Percentiles rank a stretch among this genome's conserved stretches.
phyloP scores from a whole-genome alignment of 2,113 vertebrate species.

The Asarcornis scutulata region DNA sequence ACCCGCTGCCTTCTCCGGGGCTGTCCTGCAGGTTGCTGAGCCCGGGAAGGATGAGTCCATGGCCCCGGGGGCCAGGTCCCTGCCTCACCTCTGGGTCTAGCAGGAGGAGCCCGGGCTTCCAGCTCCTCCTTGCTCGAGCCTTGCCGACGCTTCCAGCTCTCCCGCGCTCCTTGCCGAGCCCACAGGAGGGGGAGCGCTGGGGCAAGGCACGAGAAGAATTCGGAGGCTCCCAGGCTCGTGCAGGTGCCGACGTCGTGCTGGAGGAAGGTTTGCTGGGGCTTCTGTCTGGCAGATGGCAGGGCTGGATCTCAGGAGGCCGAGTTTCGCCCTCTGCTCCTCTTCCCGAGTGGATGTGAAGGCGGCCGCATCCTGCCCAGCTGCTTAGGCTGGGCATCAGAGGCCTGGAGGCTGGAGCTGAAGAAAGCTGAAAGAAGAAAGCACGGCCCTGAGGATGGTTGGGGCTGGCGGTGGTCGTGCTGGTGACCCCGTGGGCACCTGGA shows the following conservation, averaged over 20 bases:
- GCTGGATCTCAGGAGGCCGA: fast-evolving
- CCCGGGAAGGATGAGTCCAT: background rate
- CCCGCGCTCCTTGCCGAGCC: background rate
- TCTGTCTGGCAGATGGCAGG: background rate
- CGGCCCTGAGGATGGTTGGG: background rate
- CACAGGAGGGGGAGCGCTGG: background rate
- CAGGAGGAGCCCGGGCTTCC: background rate
- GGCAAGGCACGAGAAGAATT: background rate
- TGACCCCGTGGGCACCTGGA: background rate
- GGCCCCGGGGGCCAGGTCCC: background rate
- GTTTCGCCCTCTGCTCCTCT: background rate
- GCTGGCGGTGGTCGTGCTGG: background rate
- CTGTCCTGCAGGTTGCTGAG: background rate
- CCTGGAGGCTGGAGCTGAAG: background rate
- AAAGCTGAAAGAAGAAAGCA: too few species aligned
- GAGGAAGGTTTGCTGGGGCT: background rate
- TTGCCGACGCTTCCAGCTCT: background rate
- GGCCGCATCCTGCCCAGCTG: fast-evolving
- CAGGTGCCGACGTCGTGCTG: background rate
- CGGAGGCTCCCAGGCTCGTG: fast-evolving
- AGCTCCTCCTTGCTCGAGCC: fast-evolving
- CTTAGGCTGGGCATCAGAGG: background rate
- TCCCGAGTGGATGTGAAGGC: background rate
- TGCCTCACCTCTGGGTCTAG: background rate
- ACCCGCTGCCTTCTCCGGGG: background rate